phyloP scores from a whole-genome alignment of 2,888 invertebrate species.

The Acanthacorydalis orientalis region DNA sequence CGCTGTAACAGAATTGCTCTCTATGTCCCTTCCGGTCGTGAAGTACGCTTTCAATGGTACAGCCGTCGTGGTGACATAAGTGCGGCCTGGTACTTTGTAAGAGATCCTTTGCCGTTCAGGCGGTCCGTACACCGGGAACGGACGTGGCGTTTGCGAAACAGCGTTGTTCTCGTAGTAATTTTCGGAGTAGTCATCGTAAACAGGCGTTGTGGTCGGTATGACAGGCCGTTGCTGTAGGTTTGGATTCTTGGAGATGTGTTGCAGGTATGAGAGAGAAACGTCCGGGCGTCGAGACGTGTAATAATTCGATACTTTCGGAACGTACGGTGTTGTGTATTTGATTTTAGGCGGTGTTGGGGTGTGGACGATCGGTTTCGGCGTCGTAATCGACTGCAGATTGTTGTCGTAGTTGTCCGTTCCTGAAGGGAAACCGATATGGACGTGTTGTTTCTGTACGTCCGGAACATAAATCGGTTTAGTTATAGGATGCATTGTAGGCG shows the following conservation, averaged over 20 bases:
- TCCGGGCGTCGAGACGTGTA: slow-evolving; percentile 1
- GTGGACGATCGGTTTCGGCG: not conserved
- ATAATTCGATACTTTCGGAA: not conserved
- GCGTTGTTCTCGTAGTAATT: slow-evolving; percentile 25
- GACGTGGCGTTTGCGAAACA: slow-evolving; percentile 30
- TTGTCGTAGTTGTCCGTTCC: not conserved
- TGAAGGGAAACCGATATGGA: not conserved
- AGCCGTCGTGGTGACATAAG: slow-evolving; percentile 36
- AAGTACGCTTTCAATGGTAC: slow-evolving; percentile 44
- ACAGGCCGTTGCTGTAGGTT: slow-evolving; percentile 4
- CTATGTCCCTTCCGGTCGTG: slow-evolving; percentile 33
- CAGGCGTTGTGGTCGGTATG: slow-evolving; percentile 4
- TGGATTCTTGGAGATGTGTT: not conserved
- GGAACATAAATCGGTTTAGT: slow-evolving; percentile 5
- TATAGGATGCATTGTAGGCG: not conserved
- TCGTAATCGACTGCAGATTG: not conserved
- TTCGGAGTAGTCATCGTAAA: slow-evolving; percentile 5
- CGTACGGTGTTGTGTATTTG: not conserved
- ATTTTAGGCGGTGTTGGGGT: not conserved
- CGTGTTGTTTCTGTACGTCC: slow-evolving; percentile 1
- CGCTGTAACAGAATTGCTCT: slow-evolving; percentile 31
- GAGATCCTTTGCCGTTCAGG: slow-evolving; percentile 14
- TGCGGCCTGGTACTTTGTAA: slow-evolving; percentile 19
- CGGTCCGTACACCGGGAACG: slow-evolving; percentile 33
- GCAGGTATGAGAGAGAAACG: not conserved